Base-by-base conservation (phyloP, 2,797 vertebrate species). In the Syngnathus acus region DNA sequence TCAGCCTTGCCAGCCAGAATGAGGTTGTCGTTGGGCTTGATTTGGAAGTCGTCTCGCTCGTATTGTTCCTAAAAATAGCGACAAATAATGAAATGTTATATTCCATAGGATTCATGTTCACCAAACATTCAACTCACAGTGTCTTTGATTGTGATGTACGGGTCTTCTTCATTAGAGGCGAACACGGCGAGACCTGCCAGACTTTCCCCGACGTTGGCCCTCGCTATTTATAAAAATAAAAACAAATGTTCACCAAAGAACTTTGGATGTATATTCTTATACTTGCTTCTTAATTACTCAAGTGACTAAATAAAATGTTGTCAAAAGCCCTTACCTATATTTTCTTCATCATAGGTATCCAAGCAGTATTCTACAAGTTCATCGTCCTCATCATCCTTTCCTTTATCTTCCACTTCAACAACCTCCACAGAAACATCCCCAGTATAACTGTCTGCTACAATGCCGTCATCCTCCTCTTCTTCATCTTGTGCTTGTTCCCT, bases 61-160 rank as follows among this genome's bases (percentile, higher is more conserved):
- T 99, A 99, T 11, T 98, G 95, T 53, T 98, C 97, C 97, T 99
- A 55, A 2, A 67, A 26, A 10, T 11, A 2, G 43, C 7, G 51
- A 38, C 26, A 55, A 48, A 26, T 23, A 21, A 23, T 4, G 32
- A 32, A 19, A 45, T 26, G 21, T 45, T 26, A 62, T 6, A 5
- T 11, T 51, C 3, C 19, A 37, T 53, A 64, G 38, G 11, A 1
- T 37, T 8, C 32, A 38, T 8, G 1, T 37, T 16, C 26, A 38
- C 14, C 6, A 8, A 17, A 14, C 4, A 51, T 51, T 40, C 14
- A 37, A 87, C 90, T 91, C 79, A 98, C 97, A 53, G 96, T 99
- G 54, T 94, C 91, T 93, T 98, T 97, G 13, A 99, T 83, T 60
- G 96, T 98, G 82, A 99, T 85, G 17, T 98, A 98, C 19, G 97